Percentiles rank a stretch among this genome's conserved stretches.
phyloP scores from a whole-genome alignment of 2,797 vertebrate species.

The Acipenser oxyrinchus region DNA sequence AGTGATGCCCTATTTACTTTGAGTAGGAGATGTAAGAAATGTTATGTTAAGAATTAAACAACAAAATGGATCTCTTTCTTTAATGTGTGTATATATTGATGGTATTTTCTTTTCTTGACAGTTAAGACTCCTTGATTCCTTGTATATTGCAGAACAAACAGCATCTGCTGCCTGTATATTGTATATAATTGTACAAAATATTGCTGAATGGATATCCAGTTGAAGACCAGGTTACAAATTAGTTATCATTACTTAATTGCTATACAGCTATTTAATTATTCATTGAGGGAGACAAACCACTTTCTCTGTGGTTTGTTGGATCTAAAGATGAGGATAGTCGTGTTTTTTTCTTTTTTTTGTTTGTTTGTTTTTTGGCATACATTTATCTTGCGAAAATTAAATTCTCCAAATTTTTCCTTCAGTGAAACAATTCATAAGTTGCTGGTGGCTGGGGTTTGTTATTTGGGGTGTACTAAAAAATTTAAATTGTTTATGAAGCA shows the following conservation, averaged over 20 bases:
- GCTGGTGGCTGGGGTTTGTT: slow-evolving; percentile 16
- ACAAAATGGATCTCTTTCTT: too few relatives aligned
- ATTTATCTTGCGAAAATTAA: not conserved
- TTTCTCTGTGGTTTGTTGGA: slow-evolving; percentile 15
- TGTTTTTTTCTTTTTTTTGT: too few relatives aligned
- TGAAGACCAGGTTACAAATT: slow-evolving; percentile 51
- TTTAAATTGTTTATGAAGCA: slow-evolving; percentile 21
- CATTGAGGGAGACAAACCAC: slow-evolving; percentile 47
- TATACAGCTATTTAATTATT: slow-evolving; percentile 58
- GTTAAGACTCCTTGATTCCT: slow-evolving; percentile 50
- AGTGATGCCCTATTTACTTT: slow-evolving; percentile 63
- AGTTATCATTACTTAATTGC: slow-evolving; percentile 55
- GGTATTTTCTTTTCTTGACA: slow-evolving; percentile 47
- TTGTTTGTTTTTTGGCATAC: too few relatives aligned
- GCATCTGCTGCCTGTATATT: slow-evolving; percentile 76
- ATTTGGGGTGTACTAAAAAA: slow-evolving; percentile 20
- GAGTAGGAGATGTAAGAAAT: slow-evolving; percentile 37
- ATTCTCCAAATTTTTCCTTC: not conserved
- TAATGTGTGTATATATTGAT: slow-evolving; percentile 63
- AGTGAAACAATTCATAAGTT: slow-evolving; percentile 10
- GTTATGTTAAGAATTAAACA: too few relatives aligned
- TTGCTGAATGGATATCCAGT: slow-evolving; percentile 47
- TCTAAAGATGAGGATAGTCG: too few relatives aligned
- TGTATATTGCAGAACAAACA: slow-evolving; percentile 59
- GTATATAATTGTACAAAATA: slow-evolving; percentile 78